Evolutionary conservation across 2,888 invertebrate genomes (phyloP), one percentile per base, ranked within the genome.

Genomic region (Dromius quadrimaculatus): DNA sequence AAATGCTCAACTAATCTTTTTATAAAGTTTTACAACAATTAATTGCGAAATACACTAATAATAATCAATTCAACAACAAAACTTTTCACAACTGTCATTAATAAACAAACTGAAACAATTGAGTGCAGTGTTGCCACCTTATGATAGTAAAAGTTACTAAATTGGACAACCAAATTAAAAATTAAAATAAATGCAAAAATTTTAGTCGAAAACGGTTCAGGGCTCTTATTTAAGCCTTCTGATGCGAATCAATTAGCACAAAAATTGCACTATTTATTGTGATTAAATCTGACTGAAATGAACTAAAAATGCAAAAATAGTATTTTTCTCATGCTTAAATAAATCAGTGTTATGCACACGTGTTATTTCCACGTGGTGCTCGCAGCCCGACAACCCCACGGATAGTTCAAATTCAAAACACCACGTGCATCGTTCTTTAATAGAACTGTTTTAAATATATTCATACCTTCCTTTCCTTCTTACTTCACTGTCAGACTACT

Each of bases 271-370:
- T n/a, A n/a, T n/a, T n/a, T n/a, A n/a, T n/a, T n/a, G n/a, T n/a
- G n/a, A n/a, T n/a, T n/a, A n/a, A n/a, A n/a, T n/a, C n/a, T n/a
- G n/a, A n/a, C n/a, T n/a, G n/a, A n/a, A n/a, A n/a, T n/a, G n/a
- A n/a, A n/a, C n/a, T n/a, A n/a, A n/a, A n/a, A n/a, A n/a, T n/a
- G n/a, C n/a, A n/a, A 41, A 15, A 41, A 6, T 11, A 11, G 1
- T n/a, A 36, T 36, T n/a, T 41, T 41, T 41, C 41, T 15, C 41
- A 15, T 41, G 50, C 50, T 70, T 61, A 70, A 70, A 70, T 70
- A 70, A 70, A 70, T 70, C 70, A 62, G 62, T 41, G 61, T n/a
- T n/a, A n/a, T 62, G 62, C 62, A 70, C 70, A 70, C 70, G 70
- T 70, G 70, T 70, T 62, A 62, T 20, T 61, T 50, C 61, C 70